phyloP scores from a whole-genome alignment of 2,888 invertebrate species.

The Mythimna ferrago region DNA sequence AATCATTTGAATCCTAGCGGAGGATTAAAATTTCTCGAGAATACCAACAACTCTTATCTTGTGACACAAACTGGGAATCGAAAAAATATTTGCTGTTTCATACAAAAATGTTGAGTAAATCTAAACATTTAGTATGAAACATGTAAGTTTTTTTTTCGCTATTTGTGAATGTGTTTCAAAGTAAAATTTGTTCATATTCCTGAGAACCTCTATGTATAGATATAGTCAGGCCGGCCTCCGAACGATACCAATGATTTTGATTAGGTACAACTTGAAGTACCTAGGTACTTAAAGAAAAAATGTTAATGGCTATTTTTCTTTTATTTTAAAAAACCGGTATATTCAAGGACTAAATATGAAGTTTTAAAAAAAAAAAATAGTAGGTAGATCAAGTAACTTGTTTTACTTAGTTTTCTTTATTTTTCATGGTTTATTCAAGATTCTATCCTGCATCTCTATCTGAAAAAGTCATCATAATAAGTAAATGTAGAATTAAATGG shows the following conservation, averaged over 20 bases:
- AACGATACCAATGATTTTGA: slow-evolving; percentile 6
- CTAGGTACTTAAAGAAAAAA: too few species aligned
- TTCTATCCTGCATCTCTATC: too few species aligned
- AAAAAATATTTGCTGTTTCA: not conserved
- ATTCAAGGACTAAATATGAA: too few species aligned
- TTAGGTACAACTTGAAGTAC: not conserved
- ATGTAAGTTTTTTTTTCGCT: not conserved
- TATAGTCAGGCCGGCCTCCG: not conserved
- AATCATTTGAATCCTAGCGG: slow-evolving; percentile 3
- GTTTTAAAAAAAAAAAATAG: too few species aligned
- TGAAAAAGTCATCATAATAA: too few species aligned
- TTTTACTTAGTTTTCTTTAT: too few species aligned
- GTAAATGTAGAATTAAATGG: too few species aligned
- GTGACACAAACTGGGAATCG: fast-evolving
- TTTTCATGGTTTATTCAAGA: too few species aligned
- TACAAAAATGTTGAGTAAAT: not conserved
- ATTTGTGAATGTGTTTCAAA: not conserved
- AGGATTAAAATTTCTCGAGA: not conserved
- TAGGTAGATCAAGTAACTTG: too few species aligned
- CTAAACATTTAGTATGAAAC: not conserved
- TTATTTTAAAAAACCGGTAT: too few species aligned
- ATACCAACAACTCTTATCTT: not conserved
- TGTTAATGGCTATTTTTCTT: too few species aligned
- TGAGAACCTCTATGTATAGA: not conserved
- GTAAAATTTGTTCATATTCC: slow-evolving; percentile 6